These are phyloP conservation scores for Plotosus lineatus DNA, from an alignment of 2,113 vertebrate species.

Conservation along the genomic window DNA sequence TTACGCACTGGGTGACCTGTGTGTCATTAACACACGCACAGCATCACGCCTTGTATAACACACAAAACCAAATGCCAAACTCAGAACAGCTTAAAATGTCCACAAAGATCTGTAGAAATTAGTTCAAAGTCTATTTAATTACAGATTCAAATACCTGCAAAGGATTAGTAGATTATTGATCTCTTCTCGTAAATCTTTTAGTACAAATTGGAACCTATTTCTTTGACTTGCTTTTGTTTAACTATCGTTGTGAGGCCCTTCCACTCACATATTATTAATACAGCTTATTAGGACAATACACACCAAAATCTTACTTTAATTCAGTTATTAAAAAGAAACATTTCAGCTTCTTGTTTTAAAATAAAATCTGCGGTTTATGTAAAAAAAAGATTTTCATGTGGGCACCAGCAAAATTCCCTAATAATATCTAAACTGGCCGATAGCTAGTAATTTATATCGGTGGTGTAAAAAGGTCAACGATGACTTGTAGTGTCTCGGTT, in stretches of 20 bases:
- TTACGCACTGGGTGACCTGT: conserved; percentile 62
- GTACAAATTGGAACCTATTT: no score
- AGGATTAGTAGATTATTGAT: not conserved
- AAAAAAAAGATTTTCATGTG: not conserved
- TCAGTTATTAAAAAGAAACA: not conserved
- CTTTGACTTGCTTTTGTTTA: not conserved
- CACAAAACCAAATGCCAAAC: conserved; percentile 35
- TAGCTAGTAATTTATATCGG: no score
- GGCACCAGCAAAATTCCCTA: not conserved
- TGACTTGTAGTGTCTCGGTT: no score
- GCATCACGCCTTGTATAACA: conserved; percentile 51
- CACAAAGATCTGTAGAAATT: conserved; percentile 26
- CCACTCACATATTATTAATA: not conserved
- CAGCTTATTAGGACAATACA: not conserved
- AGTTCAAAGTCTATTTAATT: not conserved
- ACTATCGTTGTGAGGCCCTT: no score
- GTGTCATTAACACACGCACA: conserved; percentile 63
- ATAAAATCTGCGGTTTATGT: not conserved
- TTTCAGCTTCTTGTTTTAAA: not conserved
- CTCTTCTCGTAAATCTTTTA: not conserved
- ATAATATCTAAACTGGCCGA: not conserved
- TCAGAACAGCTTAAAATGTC: conserved; percentile 9
- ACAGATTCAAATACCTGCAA: not conserved
- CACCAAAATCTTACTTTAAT: not conserved
- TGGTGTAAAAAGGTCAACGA: no score